Percentiles rank a stretch among this genome's conserved stretches.
Evolutionary conservation across 1,140 invertebrate genomes (phyloP).

Genomic region (Temnothorax longispinosus): DNA sequence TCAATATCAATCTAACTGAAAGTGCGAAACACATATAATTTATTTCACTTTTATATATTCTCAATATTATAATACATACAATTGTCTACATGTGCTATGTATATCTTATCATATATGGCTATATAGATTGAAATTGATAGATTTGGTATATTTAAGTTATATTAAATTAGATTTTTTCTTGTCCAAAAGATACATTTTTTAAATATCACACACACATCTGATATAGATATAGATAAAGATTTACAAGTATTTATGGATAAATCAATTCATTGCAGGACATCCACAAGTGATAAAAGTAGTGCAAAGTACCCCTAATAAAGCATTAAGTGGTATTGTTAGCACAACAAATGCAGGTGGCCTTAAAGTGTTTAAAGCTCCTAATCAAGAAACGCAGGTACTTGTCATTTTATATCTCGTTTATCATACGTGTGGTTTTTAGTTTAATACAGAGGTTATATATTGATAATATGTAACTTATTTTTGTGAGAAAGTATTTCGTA

Average conservation of each 20-base stretch:
- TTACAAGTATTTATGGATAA: neutral
- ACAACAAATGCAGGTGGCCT: constrained; percentile 84
- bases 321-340: constrained; percentile 84
- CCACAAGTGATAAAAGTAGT: constrained; percentile 89
- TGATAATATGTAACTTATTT: neutral
- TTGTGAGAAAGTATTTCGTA: neutral
- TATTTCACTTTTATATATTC: too few relatives aligned
- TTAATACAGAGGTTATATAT: constrained; percentile 15
- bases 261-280: constrained; percentile 85
- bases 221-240: too few relatives aligned
- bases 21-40: too few relatives aligned
- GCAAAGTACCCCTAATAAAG: constrained; percentile 86
- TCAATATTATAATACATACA: too few relatives aligned
- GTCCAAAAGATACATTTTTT: too few relatives aligned
- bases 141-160: too few relatives aligned
- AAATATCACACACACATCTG: too few relatives aligned
- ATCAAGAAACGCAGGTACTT: constrained; percentile 82
- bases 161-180: too few relatives aligned
- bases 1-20: too few relatives aligned
- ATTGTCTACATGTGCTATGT: too few relatives aligned
- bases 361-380: constrained; percentile 86
- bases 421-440: neutral
- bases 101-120: too few relatives aligned
- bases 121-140: too few relatives aligned
- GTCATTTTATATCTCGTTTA: neutral